Evolutionary conservation across 2,797 vertebrate genomes (phyloP).

Genomic region (Acestrorhynchus altus): DNA sequence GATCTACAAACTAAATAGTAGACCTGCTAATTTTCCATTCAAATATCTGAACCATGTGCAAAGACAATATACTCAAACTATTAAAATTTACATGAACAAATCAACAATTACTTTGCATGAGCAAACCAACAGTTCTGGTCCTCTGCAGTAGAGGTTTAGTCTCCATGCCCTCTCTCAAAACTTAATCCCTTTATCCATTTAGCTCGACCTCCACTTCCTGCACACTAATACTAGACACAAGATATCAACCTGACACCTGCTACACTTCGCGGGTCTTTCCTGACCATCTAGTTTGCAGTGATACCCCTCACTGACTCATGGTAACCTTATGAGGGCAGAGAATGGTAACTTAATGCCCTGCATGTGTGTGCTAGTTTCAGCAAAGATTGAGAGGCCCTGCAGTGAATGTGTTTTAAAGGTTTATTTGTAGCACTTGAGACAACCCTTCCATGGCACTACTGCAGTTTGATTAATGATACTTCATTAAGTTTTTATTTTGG

Average conservation of each 20-base stretch:
- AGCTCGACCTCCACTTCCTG: constrained; percentile 42
- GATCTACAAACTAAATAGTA: too few relatives aligned
- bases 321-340: constrained; percentile 50
- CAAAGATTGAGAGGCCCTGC: constrained; percentile 24
- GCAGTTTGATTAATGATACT: constrained; percentile 9
- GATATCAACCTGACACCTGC: constrained; percentile 40
- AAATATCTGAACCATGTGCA: background rate
- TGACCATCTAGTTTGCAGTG: constrained; percentile 7
- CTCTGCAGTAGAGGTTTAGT: constrained; percentile 6
- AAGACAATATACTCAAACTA: background rate
- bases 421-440: constrained; percentile 15
- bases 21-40: background rate
- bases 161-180: constrained; percentile 22
- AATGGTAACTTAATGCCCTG: constrained; percentile 30
- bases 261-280: constrained; percentile 28
- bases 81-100: background rate
- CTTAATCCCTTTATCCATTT: constrained; percentile 52
- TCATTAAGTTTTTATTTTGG: constrained; percentile 1
- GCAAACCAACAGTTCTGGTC: background rate
- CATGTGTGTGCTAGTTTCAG: constrained; percentile 15
- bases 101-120: background rate
- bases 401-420: constrained; percentile 22
- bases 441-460: background rate
- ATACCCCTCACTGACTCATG: constrained; percentile 27
- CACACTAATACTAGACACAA: constrained; percentile 36